Conservation (phyloP, 2,797 vertebrate species). For the Numenius phaeopus region DNA sequence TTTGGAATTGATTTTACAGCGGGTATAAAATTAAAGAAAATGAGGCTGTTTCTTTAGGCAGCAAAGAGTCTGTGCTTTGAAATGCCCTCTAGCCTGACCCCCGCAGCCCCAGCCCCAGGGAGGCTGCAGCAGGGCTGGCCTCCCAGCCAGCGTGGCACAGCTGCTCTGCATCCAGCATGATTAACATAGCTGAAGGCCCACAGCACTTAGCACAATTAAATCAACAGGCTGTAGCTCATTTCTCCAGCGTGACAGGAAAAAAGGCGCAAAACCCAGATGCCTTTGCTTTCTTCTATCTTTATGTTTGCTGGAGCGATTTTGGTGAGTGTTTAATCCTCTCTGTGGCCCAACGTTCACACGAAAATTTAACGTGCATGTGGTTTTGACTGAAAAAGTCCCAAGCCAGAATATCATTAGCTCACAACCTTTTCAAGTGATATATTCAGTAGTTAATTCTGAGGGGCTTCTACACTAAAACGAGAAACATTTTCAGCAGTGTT, state of each 20-base stretch:
- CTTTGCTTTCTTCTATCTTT: neutral
- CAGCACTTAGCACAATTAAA: neutral
- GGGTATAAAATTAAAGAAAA: constrained; percentile 36
- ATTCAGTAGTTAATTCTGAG: neutral
- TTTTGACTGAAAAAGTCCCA: neutral
- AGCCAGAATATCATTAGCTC: neutral
- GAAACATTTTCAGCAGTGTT: neutral
- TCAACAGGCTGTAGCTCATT: neutral
- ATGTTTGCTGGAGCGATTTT: neutral
- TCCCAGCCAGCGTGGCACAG: neutral
- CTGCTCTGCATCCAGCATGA: neutral
- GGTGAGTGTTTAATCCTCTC: neutral
- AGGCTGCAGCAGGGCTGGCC: neutral
- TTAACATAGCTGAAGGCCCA: neutral
- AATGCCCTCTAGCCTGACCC: neutral
- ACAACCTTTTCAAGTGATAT: neutral
- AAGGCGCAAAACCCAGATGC: neutral
- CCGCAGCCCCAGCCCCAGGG: neutral
- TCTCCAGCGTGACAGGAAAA: neutral
- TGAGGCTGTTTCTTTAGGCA: neutral
- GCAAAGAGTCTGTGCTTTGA: neutral
- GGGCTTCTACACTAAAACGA: neutral
- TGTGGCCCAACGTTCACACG: fast-evolving
- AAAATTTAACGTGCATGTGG: neutral
- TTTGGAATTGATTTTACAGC: constrained; percentile 55